Conservation (phyloP, 53 echinoderm and acorn worm genomes). For the Crossaster papposus region DNA sequence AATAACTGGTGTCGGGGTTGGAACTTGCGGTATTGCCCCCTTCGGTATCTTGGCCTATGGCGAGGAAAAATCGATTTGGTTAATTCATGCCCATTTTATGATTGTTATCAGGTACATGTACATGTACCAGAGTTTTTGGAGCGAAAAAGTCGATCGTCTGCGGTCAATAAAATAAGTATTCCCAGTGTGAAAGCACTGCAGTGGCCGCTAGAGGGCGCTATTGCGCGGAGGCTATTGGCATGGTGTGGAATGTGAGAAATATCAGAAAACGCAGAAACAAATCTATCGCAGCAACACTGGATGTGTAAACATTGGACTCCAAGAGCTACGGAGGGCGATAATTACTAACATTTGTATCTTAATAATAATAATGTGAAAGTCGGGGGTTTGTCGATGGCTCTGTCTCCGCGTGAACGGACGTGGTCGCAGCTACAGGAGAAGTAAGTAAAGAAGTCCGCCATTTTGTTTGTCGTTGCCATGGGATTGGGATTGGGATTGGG, state of each 20-base stretch:
- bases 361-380: constrained; percentile 15
- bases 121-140: no score
- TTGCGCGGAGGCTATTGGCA: not conserved
- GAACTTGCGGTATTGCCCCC: no score
- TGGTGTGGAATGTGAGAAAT: not conserved
- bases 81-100: no score
- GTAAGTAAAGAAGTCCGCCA: not conserved
- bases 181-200: not conserved
- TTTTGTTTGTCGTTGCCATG: constrained; percentile 16
- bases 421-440: constrained; percentile 57
- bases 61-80: no score
- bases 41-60: no score
- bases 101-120: no score
- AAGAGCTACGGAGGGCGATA: not conserved
- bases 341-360: not conserved
- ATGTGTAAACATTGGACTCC: no score
- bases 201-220: not conserved
- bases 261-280: not conserved
- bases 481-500: not conserved
- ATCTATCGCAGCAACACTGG: no score
- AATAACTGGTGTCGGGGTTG: no score
- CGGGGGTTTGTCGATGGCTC: constrained; percentile 11
- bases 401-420: constrained; percentile 54
- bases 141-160: no score
- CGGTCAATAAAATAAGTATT: no score